Evolutionary conservation across 2,888 invertebrate species (phyloP).

Genomic region (Hipparchia semele): DNA sequence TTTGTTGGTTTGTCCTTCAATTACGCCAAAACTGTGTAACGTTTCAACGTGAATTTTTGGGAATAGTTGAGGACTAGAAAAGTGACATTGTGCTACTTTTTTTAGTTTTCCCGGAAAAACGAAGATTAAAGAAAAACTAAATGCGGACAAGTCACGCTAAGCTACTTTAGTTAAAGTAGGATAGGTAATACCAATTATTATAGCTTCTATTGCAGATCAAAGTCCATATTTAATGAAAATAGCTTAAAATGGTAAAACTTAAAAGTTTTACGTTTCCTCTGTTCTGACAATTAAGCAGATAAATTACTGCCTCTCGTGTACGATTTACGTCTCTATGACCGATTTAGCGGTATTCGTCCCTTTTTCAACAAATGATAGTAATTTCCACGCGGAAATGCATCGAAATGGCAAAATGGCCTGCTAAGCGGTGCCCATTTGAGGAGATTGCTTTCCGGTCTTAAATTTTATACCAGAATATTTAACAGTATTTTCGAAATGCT

Average conservation of each 20-base stretch:
- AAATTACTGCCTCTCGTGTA: conserved; percentile 23
- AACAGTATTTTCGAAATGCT: conserved; percentile 43
- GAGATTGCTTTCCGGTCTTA: conserved; percentile 69
- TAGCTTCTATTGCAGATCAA: too few species aligned
- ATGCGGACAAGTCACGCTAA: too few species aligned
- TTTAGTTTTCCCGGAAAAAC: too few species aligned
- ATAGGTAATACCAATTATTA: too few species aligned
- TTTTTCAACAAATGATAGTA: conserved; percentile 76
- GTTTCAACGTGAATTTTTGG: too few species aligned
- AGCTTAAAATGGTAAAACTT: neutral
- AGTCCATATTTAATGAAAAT: too few species aligned
- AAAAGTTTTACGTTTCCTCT: neutral
- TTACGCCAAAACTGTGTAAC: too few species aligned
- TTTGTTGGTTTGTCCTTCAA: too few species aligned
- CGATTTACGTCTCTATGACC: conserved; percentile 45
- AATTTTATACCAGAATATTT: conserved; percentile 63
- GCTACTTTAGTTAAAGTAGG: too few species aligned
- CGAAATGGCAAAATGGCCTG: conserved; percentile 76
- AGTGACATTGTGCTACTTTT: too few species aligned
- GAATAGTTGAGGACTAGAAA: too few species aligned
- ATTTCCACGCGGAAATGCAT: conserved; percentile 80
- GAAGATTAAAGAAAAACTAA: too few species aligned
- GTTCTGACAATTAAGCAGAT: conserved; percentile 20
- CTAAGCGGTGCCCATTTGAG: conserved; percentile 74
- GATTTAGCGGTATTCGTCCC: conserved; percentile 64